Conservation (phyloP, 2,113 vertebrate species). For the Hiodon alosoides region DNA sequence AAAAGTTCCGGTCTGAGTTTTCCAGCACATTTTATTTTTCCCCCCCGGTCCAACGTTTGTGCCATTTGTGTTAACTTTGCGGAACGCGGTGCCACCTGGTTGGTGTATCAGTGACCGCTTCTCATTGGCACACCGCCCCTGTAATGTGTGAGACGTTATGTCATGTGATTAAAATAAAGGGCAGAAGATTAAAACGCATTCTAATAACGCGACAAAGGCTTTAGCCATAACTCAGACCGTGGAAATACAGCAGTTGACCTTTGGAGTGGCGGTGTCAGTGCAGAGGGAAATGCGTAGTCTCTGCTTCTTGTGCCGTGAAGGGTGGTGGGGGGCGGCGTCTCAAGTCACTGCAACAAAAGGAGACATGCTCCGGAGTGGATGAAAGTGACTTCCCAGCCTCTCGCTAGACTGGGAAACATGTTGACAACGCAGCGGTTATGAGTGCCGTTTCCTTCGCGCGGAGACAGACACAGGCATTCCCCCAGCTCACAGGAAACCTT, state of each 20-base stretch:
- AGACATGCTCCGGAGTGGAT: conserved; percentile 48
- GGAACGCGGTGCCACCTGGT: conserved; percentile 36
- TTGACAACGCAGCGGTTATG: conserved; percentile 45
- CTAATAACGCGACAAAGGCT: background rate
- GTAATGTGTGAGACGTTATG: background rate
- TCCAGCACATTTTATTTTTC: background rate
- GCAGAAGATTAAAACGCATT: background rate
- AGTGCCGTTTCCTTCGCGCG: conserved; percentile 32
- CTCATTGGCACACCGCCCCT: background rate
- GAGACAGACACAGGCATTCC: conserved; percentile 16
- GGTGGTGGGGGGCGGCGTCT: background rate
- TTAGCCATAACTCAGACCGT: background rate
- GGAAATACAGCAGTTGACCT: conserved; percentile 8
- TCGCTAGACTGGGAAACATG: conserved; percentile 40
- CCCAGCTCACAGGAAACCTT: conserved; percentile 28
- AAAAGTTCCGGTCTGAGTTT: conserved; percentile 38
- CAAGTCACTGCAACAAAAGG: conserved; percentile 37
- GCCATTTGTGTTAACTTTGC: conserved; percentile 41
- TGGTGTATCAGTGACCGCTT: background rate
- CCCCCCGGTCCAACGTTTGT: conserved; percentile 34
- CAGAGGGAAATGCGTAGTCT: background rate
- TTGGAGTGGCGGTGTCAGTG: background rate
- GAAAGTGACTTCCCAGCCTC: conserved; percentile 40
- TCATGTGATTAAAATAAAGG: background rate
- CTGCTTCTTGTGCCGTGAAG: background rate